phyloP scores from a whole-genome alignment of 2,113 vertebrate genomes.

The Microtus oregoni region DNA sequence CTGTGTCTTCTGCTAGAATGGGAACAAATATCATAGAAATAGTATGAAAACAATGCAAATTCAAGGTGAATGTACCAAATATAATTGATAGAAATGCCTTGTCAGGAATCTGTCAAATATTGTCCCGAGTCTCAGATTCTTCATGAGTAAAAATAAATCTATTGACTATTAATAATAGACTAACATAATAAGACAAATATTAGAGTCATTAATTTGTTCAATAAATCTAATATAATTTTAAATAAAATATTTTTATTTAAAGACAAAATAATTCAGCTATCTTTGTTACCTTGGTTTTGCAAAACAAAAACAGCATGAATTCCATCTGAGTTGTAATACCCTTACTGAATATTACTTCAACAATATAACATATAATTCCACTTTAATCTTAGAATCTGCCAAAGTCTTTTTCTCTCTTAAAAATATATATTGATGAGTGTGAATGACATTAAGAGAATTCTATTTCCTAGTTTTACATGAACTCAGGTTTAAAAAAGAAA shows the following conservation, averaged over 20 bases:
- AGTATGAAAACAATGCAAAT: slow-evolving; percentile 41
- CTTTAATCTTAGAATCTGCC: slow-evolving; percentile 6
- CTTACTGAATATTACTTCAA: slow-evolving; percentile 29
- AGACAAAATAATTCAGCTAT: background rate
- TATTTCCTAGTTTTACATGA: background rate
- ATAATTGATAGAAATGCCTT: background rate
- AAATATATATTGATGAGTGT: slow-evolving; percentile 12
- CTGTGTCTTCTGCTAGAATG: background rate
- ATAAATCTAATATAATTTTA: slow-evolving; percentile 7
- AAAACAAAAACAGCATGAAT: background rate
- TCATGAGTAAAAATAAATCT: slow-evolving; percentile 35
- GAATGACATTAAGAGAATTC: background rate
- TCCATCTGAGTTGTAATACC: background rate
- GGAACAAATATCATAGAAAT: background rate
- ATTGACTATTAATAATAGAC: background rate
- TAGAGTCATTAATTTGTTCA: background rate
- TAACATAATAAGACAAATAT: background rate
- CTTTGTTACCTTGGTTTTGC: slow-evolving; percentile 9
- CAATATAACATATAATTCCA: background rate
- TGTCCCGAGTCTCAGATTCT: background rate
- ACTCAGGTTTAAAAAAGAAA: slow-evolving; percentile 9
- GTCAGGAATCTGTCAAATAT: background rate
- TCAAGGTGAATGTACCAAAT: slow-evolving; percentile 17
- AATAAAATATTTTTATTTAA: background rate
- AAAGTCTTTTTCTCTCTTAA: background rate